Evolutionary conservation across 2,113 vertebrate genomes (phyloP), one percentile per base, ranked within the genome.

Genomic region (Vimba vimba): DNA sequence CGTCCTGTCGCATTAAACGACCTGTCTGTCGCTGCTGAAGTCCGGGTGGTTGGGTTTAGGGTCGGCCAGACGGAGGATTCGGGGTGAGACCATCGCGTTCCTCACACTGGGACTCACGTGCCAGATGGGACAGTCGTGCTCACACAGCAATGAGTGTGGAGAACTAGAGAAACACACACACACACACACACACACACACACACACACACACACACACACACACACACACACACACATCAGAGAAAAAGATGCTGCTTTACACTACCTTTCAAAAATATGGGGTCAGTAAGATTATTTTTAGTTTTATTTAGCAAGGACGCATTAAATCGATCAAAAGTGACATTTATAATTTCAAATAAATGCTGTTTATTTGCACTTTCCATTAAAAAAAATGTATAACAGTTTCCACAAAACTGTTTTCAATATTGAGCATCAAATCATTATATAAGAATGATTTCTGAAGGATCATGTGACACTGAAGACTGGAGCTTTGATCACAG

Each of bases 51-150:
- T 59, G 30, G 0, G 50, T 90, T 92, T 95, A 76, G 94, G 93
- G 2, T 27, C 64, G 59, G 94, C 90, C 39, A 95, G 92, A 83
- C 89, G 93, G 68, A 92, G 86, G 81, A 94, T 82, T 33, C 93
- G 90, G 39, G 91, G 83, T 0, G 93, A 86, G 76, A 92, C 27
- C 17, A 57, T 60, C 0, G 80, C 55, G 4, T 79, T 23, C 45
- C 43, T 88, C 2, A 79, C 62, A 21, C 25, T 59, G 66, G 90
- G 77, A 36, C 81, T 62, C 0, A 89, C 25, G 73, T 92, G 93
- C 92, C 93, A 93, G 25, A 93, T 66, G 0, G 92, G 92, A 81
- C 92, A 92, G 84, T 66, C 87, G 4, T 15, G 77, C 17, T 93
- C 93, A 85, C 91, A 92, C 6, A 33, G 84, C 30, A 81, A 36